Base-by-base conservation (phyloP, 2,797 vertebrate genomes). In the Oryzias sinensis region DNA sequence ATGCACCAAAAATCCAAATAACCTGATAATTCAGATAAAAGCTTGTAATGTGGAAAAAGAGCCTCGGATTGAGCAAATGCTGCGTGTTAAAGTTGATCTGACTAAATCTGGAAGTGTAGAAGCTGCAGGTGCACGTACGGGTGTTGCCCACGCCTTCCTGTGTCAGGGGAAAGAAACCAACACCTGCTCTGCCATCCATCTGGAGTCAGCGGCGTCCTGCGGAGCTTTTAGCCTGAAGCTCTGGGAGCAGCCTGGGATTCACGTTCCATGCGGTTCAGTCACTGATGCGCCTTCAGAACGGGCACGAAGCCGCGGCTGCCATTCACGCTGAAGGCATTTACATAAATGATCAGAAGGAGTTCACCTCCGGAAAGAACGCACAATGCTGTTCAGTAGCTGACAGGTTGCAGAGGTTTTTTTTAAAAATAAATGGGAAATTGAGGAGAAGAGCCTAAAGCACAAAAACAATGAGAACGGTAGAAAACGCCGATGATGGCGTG, bases 191-290 rank as follows among this genome's bases (percentile, higher is more conserved):
- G 29, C 27, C 1, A 6, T 17, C 5, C 2, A 48, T 13, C 41
- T 37, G 1, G 41, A 58, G 29, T 51, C 45, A 47, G 53, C 5
- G 4, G 51, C 43, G 5, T 37, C 29, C 49, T 14, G 14, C 27
- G n/a, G 43, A 49, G 54, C 59, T 62, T 37, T 68, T 53, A 56
- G 59, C 49, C 60, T 47, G 43, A 62, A 56, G 53, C 63, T 53
- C 5, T 22, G 41, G 17, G 47, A 3, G 25, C 20, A 37, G 58
- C 51, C 37, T 56, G 22, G 14, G 57, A 56, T 70, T 62, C 20
- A 52, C 62, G 48, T 67, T 57, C 18, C 2, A 13, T 4, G 20
- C 42, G 47, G 57, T 43, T 56, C 22, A 27, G 24, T 59, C 56
- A 57, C 47, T 13, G 2, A 61, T 63, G 59, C 43, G 51, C 59